Evolutionary conservation across 37 sponge, comb jelly and placozoan genomes (phyloP), one percentile per base, ranked within the genome.

Genomic region (Petrosia ficiformis): DNA sequence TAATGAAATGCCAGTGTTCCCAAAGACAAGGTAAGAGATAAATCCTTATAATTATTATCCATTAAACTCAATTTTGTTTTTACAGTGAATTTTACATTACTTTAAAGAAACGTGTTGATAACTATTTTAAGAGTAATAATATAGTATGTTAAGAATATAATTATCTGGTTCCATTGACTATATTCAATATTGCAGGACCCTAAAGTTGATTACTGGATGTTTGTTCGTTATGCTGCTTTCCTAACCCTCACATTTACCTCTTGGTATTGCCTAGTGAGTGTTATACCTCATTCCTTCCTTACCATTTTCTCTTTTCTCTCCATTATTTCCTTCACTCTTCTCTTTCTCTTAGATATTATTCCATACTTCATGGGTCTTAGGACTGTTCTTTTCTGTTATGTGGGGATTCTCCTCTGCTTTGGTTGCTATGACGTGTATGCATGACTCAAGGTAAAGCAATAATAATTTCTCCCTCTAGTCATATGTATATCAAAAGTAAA

Each of bases 1-100:
- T 52, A 89, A 93, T 72, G 97, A 96, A 33, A 61, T 84, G 42
- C 97, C 97, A 4, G 91, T 90, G n/a, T 96, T 86, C 63, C 94
- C 94, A 41, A 66, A 91, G 44, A 84, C 73, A 48, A 71, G 95
- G 95, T 94, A 65, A 38, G 81, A 68, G 31, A n/a, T n/a, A n/a
- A n/a, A 6, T 22, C 21, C 33, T 37, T 42, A 21, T 44, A 28
- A 5, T 28, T 22, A 4, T 14, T n/a, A 2, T 52, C 26, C 26
- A 8, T 19, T 26, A 8, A 4, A 24, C 40, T 22, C 5, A 36
- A 6, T 21, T 39, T 6, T 3, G 4, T 69, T 29, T 70, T 71
- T 34, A 34, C 36, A 89, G 94, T 28, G 67, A 82, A 34, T 96
- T 96, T 72, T 83, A 85, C 42, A 31, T 35, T n/a, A 93, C 88